These are phyloP conservation scores for Piliocolobus tephrosceles DNA, from an alignment of 2,113 vertebrate species.

Conservation along the genomic window DNA sequence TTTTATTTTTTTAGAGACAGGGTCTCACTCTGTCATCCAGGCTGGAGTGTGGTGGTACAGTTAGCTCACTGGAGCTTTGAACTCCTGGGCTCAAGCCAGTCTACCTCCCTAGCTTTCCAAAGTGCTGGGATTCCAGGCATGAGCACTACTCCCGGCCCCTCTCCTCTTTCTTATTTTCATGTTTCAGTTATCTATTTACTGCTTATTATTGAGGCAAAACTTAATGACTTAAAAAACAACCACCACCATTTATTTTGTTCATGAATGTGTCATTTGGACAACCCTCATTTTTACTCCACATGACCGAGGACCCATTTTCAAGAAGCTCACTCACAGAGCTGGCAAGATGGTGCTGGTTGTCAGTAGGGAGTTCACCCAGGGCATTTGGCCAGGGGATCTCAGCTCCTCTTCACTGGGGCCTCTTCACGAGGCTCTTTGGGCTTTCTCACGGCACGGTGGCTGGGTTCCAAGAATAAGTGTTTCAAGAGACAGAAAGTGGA, in stretches of 20 bases:
- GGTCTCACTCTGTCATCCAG: too few species aligned
- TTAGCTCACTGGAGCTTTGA: too few species aligned
- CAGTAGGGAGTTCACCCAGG: not conserved
- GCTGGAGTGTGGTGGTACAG: too few species aligned
- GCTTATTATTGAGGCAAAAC: not conserved
- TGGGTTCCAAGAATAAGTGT: not conserved
- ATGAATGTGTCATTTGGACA: not conserved
- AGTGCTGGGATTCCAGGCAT: too few species aligned
- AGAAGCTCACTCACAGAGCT: not conserved
- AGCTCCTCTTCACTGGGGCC: not conserved
- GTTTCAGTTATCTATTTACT: not conserved
- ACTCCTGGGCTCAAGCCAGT: too few species aligned
- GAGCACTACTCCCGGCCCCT: not conserved
- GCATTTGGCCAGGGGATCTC: not conserved
- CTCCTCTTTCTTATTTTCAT: not conserved
- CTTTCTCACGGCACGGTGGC: not conserved
- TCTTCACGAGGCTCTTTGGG: not conserved
- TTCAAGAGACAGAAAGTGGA: not conserved
- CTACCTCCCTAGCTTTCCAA: too few species aligned
- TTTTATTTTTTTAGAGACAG: too few species aligned
- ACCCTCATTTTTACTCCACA: not conserved
- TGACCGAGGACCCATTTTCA: not conserved
- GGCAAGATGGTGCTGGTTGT: not conserved
- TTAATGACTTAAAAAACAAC: not conserved
- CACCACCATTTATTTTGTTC: not conserved